Base-by-base conservation (phyloP, 2,113 vertebrate species). In the Promerops cafer region DNA sequence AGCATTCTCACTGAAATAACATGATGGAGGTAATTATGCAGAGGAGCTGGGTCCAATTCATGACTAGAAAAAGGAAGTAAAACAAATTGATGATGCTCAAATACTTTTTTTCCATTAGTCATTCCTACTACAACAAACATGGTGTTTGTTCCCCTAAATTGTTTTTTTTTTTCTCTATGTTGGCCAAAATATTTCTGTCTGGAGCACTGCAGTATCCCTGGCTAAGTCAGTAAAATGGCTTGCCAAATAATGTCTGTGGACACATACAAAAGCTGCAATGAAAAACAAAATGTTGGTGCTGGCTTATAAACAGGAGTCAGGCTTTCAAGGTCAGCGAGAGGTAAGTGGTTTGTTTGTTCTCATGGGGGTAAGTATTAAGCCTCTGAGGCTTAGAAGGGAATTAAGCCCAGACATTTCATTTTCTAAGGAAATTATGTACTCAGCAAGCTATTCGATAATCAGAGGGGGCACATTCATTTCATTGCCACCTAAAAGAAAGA, bases 391-490 rank as follows among this genome's bases (percentile, higher is more conserved):
- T 87, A 91, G 87, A 91, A 75, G 35, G 42, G 72, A 95, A 94
- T 94, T 91, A 93, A 96, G 79, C 30, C 60, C 84, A 89, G 68
- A 66, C 87, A 70, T 84, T 57, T 71, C 61, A 75, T 89, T 95
- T 94, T 84, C 90, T 71, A 75, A 86, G 83, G 63, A 95, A 93
- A 69, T 68, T 21, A 93, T 71, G 47, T 47, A 82, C 35, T 82
- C 66, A 50, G 52, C 52, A 89, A 81, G 76, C 69, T 81, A 81
- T 92, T 87, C 22, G 7, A 27, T 37, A 92, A 65, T 63, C 81
- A 84, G 77, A 81, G 13, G 39, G n/a, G 30, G 11, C 21, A 71
- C 24, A 60, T 59, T 63, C 60, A 63, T 66, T 77, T 75, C 61
- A 79, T 23, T 71, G 52, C 30, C 60, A 63, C 60, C 45, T 91